These are phyloP conservation scores for Limnodromus scolopaceus DNA, from an alignment of 2,797 vertebrate genomes.

Conservation along the genomic window DNA sequence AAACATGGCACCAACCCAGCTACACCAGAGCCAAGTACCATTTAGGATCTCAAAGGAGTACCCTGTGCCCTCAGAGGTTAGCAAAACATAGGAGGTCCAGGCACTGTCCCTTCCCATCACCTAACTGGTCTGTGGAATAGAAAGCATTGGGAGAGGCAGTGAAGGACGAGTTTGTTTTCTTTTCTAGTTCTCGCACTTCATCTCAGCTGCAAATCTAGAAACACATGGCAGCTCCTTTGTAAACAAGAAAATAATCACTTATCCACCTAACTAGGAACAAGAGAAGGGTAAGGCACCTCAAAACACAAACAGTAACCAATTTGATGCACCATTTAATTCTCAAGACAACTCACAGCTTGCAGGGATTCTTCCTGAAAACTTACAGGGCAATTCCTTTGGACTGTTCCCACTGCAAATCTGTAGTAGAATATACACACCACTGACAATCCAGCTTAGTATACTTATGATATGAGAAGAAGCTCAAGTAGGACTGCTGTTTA, in stretches of 20 bases:
- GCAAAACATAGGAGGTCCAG: not conserved
- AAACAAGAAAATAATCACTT: not conserved
- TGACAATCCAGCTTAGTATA: not conserved
- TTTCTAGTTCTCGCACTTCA: not conserved
- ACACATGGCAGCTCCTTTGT: not conserved
- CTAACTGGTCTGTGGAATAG: not conserved
- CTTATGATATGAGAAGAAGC: not conserved
- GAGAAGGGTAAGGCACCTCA: not conserved
- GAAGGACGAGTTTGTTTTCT: not conserved
- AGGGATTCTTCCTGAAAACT: not conserved
- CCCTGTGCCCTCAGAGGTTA: not conserved
- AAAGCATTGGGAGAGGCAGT: not conserved
- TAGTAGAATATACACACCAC: not conserved
- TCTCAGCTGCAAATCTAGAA: not conserved
- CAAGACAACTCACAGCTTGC: not conserved
- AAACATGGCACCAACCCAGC: conserved; percentile 26
- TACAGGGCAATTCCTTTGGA: not conserved
- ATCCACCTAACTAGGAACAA: not conserved
- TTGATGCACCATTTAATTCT: not conserved
- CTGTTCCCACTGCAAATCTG: not conserved
- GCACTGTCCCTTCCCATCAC: not conserved
- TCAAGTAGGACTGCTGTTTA: not conserved
- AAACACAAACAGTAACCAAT: not conserved
- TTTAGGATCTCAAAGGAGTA: not conserved
- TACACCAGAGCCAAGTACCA: not conserved